Conservation (phyloP, 2,113 vertebrate genomes). For the Microcebus lehilahytsara region DNA sequence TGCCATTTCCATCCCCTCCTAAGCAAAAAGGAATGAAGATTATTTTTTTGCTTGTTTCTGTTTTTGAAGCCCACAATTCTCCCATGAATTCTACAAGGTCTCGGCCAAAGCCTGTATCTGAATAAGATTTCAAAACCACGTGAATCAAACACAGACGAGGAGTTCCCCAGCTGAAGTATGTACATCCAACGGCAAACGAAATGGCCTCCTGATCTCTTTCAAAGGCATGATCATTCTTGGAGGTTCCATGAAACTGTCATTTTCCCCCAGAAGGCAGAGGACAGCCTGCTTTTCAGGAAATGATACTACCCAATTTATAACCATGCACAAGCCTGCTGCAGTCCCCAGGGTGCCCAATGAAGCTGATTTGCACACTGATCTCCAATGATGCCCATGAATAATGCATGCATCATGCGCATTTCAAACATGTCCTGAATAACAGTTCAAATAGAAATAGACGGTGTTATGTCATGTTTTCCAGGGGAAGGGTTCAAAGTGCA, state of each 20-base stretch:
- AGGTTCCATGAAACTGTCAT: constrained; percentile 21
- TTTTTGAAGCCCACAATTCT: not conserved
- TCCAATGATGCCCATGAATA: constrained; percentile 63
- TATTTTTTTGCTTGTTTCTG: not conserved
- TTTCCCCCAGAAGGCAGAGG: constrained; percentile 21
- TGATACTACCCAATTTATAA: constrained; percentile 13
- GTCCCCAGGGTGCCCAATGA: constrained; percentile 46
- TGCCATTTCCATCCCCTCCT: not conserved
- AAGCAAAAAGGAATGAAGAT: not conserved
- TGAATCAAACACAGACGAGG: not conserved
- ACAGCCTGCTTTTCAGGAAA: constrained; percentile 46
- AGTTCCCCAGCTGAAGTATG: not conserved
- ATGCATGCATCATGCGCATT: constrained; percentile 65
- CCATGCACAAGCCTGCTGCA: not conserved
- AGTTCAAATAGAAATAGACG: constrained; percentile 60
- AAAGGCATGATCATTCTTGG: not conserved
- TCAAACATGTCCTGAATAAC: constrained; percentile 57
- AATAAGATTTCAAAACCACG: not conserved
- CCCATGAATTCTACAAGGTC: not conserved
- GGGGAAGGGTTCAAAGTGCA: constrained; percentile 54
- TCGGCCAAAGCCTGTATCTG: not conserved
- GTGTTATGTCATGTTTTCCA: constrained; percentile 48
- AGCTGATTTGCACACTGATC: constrained; percentile 70
- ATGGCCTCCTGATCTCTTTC: not conserved
- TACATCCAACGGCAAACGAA: not conserved